Evolutionary conservation across 2,888 invertebrate genomes (phyloP).

Genomic region (Eilema caniola): DNA sequence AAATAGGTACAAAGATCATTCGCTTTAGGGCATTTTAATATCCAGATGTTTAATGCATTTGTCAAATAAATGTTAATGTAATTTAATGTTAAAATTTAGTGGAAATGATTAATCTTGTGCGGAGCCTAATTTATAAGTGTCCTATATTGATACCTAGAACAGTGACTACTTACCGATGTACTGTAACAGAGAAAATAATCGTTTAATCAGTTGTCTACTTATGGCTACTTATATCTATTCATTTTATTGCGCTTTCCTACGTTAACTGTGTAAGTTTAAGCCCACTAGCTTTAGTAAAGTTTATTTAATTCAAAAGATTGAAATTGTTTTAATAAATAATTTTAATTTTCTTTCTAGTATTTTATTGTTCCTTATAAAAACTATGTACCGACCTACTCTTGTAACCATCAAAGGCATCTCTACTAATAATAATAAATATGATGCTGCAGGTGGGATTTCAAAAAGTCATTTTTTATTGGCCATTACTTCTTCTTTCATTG

Average conservation of each 20-base stretch:
- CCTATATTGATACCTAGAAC: constrained; percentile 81
- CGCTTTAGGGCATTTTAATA: constrained; percentile 70
- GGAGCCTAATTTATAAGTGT: constrained; percentile 68
- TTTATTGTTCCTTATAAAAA: constrained; percentile 40
- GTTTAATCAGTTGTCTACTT: constrained; percentile 70
- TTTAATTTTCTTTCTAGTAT: constrained; percentile 76
- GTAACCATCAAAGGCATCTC: not conserved
- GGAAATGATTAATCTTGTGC: constrained; percentile 66
- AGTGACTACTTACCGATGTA: constrained; percentile 54
- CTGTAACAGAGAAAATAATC: constrained; percentile 47
- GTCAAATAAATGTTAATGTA: constrained; percentile 69
- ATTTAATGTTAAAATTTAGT: constrained; percentile 66
- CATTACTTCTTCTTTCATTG: constrained; percentile 42
- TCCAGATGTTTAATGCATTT: constrained; percentile 73
- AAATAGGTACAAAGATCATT: constrained; percentile 75
- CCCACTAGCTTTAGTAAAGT: constrained; percentile 81
- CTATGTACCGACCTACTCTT: not conserved
- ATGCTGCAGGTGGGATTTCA: too few species aligned
- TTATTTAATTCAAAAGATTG: constrained; percentile 80
- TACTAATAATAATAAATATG: not conserved
- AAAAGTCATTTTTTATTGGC: not conserved
- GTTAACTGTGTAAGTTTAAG: constrained; percentile 75
- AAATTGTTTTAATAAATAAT: constrained; percentile 86
- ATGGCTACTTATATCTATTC: constrained; percentile 76
- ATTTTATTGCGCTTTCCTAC: constrained; percentile 78